Conservation (phyloP, 2,888 invertebrate species). For the Acleris emargana region DNA sequence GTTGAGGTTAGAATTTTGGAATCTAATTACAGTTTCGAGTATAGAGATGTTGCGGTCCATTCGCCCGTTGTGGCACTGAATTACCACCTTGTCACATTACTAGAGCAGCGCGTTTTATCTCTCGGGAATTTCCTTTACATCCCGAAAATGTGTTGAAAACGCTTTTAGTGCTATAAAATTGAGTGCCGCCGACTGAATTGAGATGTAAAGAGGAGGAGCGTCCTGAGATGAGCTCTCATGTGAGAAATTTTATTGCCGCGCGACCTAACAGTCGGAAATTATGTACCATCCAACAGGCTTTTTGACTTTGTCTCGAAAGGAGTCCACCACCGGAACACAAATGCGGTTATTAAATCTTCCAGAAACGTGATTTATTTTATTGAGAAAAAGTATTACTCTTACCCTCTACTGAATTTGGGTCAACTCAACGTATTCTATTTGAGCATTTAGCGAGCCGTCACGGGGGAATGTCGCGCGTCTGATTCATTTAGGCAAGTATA, state of each 20-base stretch:
- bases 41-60: not conserved
- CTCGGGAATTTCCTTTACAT: slow-evolving; percentile 15
- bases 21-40: no score
- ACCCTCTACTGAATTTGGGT: slow-evolving; percentile 23
- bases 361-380: slow-evolving; percentile 15
- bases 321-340: not conserved
- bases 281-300: slow-evolving; percentile 29
- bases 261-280: slow-evolving; percentile 45
- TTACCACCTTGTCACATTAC: slow-evolving; percentile 29
- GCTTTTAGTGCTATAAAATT: slow-evolving; percentile 58
- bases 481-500: slow-evolving; percentile 23
- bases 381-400: slow-evolving; percentile 17
- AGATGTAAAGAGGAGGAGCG: slow-evolving; percentile 49
- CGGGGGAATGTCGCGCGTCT: slow-evolving; percentile 18
- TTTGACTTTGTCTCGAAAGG: not conserved
- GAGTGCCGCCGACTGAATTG: slow-evolving; percentile 52
- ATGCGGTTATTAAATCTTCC: slow-evolving; percentile 15
- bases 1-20: no score
- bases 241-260: slow-evolving; percentile 51
- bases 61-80: slow-evolving; percentile 11
- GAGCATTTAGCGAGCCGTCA: slow-evolving; percentile 31
- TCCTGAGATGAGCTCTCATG: slow-evolving; percentile 46
- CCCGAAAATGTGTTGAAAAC: slow-evolving; percentile 48
- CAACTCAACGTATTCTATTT: slow-evolving; percentile 28
- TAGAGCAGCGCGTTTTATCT: slow-evolving; percentile 19